phyloP scores from a whole-genome alignment of 2,113 vertebrate species.

The Zosterops lateralis region DNA sequence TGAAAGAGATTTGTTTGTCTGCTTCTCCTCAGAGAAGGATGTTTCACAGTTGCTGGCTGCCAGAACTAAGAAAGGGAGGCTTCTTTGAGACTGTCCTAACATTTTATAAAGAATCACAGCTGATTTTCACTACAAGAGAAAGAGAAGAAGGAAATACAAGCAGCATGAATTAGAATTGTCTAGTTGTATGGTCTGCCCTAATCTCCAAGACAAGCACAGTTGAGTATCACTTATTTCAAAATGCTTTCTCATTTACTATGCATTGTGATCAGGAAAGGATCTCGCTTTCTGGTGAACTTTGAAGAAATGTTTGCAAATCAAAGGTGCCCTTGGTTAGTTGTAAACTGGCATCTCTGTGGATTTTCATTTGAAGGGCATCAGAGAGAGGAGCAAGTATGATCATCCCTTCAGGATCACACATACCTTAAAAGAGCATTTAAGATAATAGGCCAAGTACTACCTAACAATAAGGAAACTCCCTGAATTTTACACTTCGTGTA shows the following conservation, averaged over 20 bases:
- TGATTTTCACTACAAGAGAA: not conserved
- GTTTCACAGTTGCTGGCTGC: not conserved
- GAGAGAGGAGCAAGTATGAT: not conserved
- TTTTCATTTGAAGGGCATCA: not conserved
- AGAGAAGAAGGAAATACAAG: not conserved
- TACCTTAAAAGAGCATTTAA: not conserved
- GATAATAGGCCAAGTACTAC: not conserved
- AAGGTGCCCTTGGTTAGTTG: not conserved
- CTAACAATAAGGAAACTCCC: not conserved
- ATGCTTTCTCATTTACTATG: not conserved
- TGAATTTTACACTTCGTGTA: not conserved
- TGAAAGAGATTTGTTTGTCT: not conserved
- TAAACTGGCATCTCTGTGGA: not conserved
- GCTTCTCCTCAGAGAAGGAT: rapidly evolving
- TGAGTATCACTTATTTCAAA: not conserved
- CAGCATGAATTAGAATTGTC: not conserved
- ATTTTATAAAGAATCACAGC: not conserved
- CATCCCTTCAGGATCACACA: not conserved
- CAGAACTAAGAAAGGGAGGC: not conserved
- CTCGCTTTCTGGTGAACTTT: not conserved
- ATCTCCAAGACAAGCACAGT: not conserved
- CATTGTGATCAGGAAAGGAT: not conserved
- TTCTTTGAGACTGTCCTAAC: not conserved
- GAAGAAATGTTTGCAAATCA: not conserved
- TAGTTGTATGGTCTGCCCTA: not conserved